Percentiles rank a stretch among this genome's conserved stretches.
These are phyloP conservation scores for Drosophila setosimentum DNA, from an alignment of 2,888 invertebrate species.

Conservation along the genomic window DNA sequence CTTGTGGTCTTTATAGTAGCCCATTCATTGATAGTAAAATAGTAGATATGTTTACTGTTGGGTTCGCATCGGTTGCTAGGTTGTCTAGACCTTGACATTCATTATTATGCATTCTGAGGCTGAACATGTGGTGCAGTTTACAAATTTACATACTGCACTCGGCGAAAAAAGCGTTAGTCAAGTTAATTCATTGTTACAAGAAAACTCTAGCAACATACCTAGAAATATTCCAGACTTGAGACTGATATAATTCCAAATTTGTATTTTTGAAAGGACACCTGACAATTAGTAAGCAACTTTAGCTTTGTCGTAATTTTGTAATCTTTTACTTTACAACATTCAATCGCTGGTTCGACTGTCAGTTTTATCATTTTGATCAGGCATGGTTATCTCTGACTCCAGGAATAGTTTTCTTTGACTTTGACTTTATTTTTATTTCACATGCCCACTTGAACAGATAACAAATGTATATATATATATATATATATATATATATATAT, in stretches of 20 bases:
- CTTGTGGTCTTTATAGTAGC: conserved; percentile 19
- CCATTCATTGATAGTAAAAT: conserved; percentile 23
- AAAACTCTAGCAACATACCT: not conserved
- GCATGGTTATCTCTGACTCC: conserved; percentile 33
- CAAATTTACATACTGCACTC: conserved; percentile 46
- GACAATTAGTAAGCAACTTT: too few species aligned
- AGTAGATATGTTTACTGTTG: conserved; percentile 10
- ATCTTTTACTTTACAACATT: not conserved
- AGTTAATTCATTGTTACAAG: not conserved
- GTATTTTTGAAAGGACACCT: not conserved
- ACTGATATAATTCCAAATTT: not conserved
- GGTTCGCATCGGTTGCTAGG: conserved; percentile 47
- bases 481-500: conserved; percentile 12
- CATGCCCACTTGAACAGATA: conserved; percentile 29
- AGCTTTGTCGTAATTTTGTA: not conserved
- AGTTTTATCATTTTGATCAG: conserved; percentile 14
- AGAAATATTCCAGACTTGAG: not conserved
- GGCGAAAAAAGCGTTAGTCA: conserved; percentile 1
- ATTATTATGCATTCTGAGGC: conserved; percentile 54
- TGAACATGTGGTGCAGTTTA: conserved; percentile 55
- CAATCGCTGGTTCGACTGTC: not conserved
- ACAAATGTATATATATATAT: conserved; percentile 11
- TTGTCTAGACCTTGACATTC: conserved; percentile 41
- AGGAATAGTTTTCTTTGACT: conserved; percentile 5
- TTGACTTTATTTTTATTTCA: conserved; percentile 4